Evolutionary conservation across 1,140 invertebrate species (phyloP).

Genomic region (Drosophila kohkoa): DNA sequence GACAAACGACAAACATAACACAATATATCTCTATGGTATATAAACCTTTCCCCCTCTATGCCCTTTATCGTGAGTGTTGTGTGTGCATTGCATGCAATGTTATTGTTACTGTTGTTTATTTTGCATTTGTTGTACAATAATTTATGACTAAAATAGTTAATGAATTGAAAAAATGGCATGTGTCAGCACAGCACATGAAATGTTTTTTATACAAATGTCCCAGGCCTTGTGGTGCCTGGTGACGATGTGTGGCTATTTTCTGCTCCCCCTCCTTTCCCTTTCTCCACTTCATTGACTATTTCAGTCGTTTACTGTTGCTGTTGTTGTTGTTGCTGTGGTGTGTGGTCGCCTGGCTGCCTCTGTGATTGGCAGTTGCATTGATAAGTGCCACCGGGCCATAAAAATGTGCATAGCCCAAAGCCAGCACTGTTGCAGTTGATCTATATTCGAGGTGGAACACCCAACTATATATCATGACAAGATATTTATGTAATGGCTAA

Average conservation of each 20-base stretch:
- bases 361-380: slow-evolving; percentile 62
- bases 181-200: slow-evolving; percentile 60
- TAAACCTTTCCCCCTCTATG: not conserved
- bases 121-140: slow-evolving; percentile 43
- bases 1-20: slow-evolving; percentile 11
- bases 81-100: slow-evolving; percentile 7
- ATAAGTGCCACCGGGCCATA: slow-evolving; percentile 52
- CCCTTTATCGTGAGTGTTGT: slow-evolving; percentile 3
- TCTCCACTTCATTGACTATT: not conserved
- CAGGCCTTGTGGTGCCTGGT: slow-evolving; percentile 42
- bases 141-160: slow-evolving; percentile 71
- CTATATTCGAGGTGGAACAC: slow-evolving; percentile 1
- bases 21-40: slow-evolving; percentile 6
- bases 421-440: slow-evolving; percentile 8
- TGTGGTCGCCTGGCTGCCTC: slow-evolving; percentile 32
- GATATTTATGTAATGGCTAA: not conserved
- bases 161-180: slow-evolving; percentile 67
- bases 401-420: slow-evolving; percentile 42
- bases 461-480: slow-evolving; percentile 5
- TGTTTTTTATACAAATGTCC: slow-evolving; percentile 59
- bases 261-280: too few species aligned
- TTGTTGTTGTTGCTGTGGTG: slow-evolving; percentile 9
- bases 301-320: not conserved
- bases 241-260: slow-evolving; percentile 35
- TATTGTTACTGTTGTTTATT: slow-evolving; percentile 14